Conservation (phyloP, 2,888 invertebrate genomes). For the Pyrgus malvae region DNA sequence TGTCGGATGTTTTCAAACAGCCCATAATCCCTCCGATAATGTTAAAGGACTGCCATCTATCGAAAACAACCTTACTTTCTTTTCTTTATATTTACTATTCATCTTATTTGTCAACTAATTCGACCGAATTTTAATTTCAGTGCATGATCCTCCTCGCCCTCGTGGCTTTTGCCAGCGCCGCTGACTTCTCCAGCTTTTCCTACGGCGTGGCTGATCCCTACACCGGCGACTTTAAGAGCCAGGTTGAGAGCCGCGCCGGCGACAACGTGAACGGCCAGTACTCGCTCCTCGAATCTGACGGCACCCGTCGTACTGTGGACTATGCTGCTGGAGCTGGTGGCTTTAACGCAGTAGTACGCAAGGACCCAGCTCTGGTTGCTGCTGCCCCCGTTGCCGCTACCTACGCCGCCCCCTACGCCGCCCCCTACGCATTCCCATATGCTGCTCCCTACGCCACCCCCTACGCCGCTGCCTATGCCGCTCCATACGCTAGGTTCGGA, state of each 20-base stretch:
- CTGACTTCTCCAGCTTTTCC: slow-evolving; percentile 68
- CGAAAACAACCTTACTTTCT: neutral
- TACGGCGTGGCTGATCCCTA: slow-evolving; percentile 79
- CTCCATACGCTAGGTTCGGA: slow-evolving; percentile 1
- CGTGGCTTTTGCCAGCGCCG: slow-evolving; percentile 46
- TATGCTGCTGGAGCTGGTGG: slow-evolving; percentile 79
- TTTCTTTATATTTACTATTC: neutral
- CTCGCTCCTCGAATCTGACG: no score
- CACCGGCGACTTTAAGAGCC: slow-evolving; percentile 81
- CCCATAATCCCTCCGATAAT: no score
- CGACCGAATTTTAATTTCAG: slow-evolving; percentile 48
- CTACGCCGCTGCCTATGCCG: slow-evolving; percentile 36
- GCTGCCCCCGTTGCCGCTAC: no score
- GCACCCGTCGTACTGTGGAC: slow-evolving; percentile 79
- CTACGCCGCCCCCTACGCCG: slow-evolving; percentile 46
- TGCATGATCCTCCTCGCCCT: slow-evolving; percentile 59
- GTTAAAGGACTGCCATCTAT: neutral
- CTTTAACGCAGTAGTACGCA: slow-evolving; percentile 80
- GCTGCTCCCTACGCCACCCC: slow-evolving; percentile 48
- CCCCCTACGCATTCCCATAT: slow-evolving; percentile 47
- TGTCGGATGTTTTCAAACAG: no score
- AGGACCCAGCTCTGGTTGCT: neutral
- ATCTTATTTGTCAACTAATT: no score
- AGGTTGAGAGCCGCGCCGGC: slow-evolving; percentile 73
- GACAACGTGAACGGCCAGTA: slow-evolving; percentile 79